Evolutionary conservation across 2,113 vertebrate genomes (phyloP).

Genomic region (Megalops atlanticus): DNA sequence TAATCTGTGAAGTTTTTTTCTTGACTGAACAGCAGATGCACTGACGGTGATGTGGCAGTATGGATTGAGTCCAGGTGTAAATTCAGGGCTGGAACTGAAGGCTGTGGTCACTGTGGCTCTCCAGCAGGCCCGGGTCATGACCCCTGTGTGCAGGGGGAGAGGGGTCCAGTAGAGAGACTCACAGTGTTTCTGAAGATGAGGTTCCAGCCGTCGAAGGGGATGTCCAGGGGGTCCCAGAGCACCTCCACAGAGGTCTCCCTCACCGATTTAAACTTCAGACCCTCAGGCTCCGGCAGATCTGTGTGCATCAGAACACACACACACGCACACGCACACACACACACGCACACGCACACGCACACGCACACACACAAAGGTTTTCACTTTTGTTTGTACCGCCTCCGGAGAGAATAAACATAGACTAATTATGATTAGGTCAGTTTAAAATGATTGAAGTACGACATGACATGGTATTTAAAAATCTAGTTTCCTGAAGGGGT

Average conservation of each 20-base stretch:
- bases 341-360: too few species aligned
- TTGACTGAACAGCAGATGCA: too few species aligned
- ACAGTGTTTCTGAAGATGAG: conserved; percentile 91
- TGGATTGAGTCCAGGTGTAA: not conserved
- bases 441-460: not conserved
- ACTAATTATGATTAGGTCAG: too few species aligned
- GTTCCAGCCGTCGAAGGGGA: conserved; percentile 94
- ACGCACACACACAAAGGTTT: not conserved
- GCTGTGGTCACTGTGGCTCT: not conserved
- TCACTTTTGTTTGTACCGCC: not conserved
- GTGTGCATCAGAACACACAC: conserved; percentile 16
- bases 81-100: not conserved
- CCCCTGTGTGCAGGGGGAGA: not conserved
- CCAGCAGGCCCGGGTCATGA: not conserved
- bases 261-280: conserved; percentile 92
- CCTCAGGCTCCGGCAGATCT: conserved; percentile 94
- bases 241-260: conserved; percentile 92
- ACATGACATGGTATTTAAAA: not conserved
- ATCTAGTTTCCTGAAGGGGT: too few species aligned
- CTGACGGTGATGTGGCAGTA: too few species aligned
- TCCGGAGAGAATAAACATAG: not conserved
- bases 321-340: too few species aligned
- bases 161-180: not conserved
- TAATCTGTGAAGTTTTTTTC: too few species aligned
- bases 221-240: conserved; percentile 92